Percentiles rank a stretch among this genome's conserved stretches.
Evolutionary conservation across 2,888 invertebrate genomes (phyloP).

Genomic region (Caenorhabditis sp.): DNA sequence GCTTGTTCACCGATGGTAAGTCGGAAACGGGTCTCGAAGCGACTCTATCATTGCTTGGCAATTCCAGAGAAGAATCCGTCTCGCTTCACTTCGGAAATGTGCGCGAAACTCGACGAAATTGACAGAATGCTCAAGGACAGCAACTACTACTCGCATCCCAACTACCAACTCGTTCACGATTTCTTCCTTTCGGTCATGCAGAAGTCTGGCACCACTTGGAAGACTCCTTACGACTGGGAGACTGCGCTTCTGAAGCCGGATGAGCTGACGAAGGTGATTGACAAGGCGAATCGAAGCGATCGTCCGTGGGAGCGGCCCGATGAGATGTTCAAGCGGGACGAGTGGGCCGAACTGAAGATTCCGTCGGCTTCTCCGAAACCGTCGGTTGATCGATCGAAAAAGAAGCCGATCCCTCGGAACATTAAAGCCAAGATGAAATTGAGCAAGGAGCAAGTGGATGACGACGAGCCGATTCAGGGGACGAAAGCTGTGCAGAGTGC

Average conservation of each 20-base stretch:
- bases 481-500: no score
- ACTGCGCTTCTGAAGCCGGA: no score
- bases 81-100: constrained; percentile 5
- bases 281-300: no score
- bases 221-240: constrained; percentile 55
- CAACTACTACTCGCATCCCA: constrained; percentile 44
- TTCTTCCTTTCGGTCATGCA: constrained; percentile 5
- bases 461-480: no score
- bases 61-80: constrained; percentile 5
- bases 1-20: constrained; percentile 22
- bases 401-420: no score
- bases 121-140: constrained; percentile 31
- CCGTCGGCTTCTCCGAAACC: no score
- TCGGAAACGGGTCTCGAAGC: neutral
- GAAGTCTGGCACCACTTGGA: constrained; percentile 19
- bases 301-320: no score
- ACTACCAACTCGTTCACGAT: constrained; percentile 39
- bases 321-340: no score
- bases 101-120: constrained; percentile 11
- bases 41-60: neutral
- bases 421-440: no score
- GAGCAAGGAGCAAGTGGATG: no score
- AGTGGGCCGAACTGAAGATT: no score
- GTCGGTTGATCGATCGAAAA: no score
- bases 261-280: neutral